Evolutionary conservation across 2,888 invertebrate species (phyloP), one percentile per base, ranked within the genome.

Genomic region (Ptychoptera albimana): DNA sequence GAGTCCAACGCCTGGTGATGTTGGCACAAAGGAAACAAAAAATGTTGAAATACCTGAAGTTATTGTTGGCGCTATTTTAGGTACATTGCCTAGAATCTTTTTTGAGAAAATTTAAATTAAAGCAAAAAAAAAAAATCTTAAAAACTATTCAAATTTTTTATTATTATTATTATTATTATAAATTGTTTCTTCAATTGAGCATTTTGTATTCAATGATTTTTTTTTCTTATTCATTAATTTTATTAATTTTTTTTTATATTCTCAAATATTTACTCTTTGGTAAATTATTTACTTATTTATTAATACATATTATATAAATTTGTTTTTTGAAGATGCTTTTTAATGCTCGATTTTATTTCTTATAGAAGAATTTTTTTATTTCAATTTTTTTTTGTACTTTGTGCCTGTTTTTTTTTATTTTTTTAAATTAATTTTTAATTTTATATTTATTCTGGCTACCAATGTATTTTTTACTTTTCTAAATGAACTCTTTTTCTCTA

Each of bases 51-150:
- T 96, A 65, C 82, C 91, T 48, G 89, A 92, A 75, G 81, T 84
- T 68, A 91, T 94, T 69, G 92, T 96, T 64, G 96, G 94, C 61
- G 94, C 93, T 63, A 92, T 97, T 61, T 76, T 96, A 67, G 96
- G 91, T 73, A 66, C 23, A 23, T 23, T 23, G 23, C 23, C 23
- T 23, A 23, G 23, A 23, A 23, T 23, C 23, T 23, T 23, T 23
- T 23, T 23, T 23, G 23, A 23, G 23, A 23, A 23, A 23, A 23
- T 23, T 23, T 23, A 23, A 23, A 23, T 23, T 23, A 23, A 23
- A 23, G 23, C 23, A 23, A 23, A 23, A 23, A 23, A 23, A 23
- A 23, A 23, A 23, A 23, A 23, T 23, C 23, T 23, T 23, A 23
- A 23, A 23, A 3, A 23, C 23, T 5, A 23, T 23, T 23, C 4